Conservation (phyloP, 2,113 vertebrate genomes). For the Oryzias melastigma region DNA sequence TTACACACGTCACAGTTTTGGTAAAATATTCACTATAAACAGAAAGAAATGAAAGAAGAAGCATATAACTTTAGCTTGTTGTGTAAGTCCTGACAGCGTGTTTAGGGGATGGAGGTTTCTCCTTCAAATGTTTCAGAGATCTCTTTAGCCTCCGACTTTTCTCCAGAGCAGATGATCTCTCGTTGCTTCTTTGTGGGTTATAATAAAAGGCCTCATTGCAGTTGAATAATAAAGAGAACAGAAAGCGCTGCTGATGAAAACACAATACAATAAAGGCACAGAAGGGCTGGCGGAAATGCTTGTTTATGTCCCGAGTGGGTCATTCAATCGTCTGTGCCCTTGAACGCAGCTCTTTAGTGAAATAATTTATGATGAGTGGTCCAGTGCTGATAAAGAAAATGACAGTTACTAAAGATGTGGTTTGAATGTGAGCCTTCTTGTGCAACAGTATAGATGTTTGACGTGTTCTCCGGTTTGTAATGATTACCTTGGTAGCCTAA, state of each 20-base stretch:
- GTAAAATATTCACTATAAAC: too few relatives aligned
- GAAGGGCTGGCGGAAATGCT: slow-evolving; percentile 33
- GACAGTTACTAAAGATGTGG: neutral
- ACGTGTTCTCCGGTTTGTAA: too few relatives aligned
- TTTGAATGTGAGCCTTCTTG: neutral
- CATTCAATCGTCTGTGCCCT: slow-evolving; percentile 61
- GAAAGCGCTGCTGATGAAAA: slow-evolving; percentile 54
- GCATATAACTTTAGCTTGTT: too few relatives aligned
- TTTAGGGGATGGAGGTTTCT: too few relatives aligned
- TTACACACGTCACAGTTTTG: too few relatives aligned
- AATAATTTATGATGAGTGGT: slow-evolving; percentile 62
- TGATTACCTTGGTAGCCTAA: too few relatives aligned
- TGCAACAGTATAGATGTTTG: neutral
- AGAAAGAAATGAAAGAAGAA: too few relatives aligned
- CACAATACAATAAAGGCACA: slow-evolving; percentile 46
- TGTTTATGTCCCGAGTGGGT: slow-evolving; percentile 54
- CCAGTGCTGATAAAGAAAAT: neutral
- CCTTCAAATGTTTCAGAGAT: too few relatives aligned
- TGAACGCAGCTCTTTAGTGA: slow-evolving; percentile 48
- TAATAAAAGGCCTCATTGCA: slow-evolving; percentile 49
- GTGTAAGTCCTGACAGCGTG: too few relatives aligned
- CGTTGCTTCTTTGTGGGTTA: slow-evolving; percentile 35
- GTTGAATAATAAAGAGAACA: slow-evolving; percentile 60
- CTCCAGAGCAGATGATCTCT: slow-evolving; percentile 23
- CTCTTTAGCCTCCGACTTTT: too few relatives aligned